A percentile compares a stretch with the other conserved stretches of the same genome.
Evolutionary conservation across 2,888 invertebrate species (phyloP).

Genomic region (Catocala sponsa): DNA sequence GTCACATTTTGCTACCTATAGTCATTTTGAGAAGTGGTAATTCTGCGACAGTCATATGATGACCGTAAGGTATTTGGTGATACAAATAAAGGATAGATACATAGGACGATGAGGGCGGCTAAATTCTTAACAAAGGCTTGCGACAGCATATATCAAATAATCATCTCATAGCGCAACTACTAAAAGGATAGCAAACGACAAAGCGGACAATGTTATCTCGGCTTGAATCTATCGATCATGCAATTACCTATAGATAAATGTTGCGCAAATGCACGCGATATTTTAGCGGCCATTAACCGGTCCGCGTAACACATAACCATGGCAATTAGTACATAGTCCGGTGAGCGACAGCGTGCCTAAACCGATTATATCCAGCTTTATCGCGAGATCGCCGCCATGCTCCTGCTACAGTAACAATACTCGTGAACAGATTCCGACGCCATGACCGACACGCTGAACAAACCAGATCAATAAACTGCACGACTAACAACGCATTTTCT

Average conservation of each 20-base stretch:
- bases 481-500: slow-evolving; percentile 61
- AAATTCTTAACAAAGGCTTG: not conserved
- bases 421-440: slow-evolving; percentile 72
- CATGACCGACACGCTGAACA: slow-evolving; percentile 71
- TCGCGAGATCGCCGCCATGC: slow-evolving; percentile 69
- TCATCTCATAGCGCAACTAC: slow-evolving; percentile 35
- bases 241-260: slow-evolving; percentile 55
- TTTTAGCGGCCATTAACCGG: slow-evolving; percentile 75
- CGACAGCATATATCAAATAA: slow-evolving; percentile 22
- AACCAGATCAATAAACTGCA: slow-evolving; percentile 64
- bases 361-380: slow-evolving; percentile 79
- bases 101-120: no score
- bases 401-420: slow-evolving; percentile 66
- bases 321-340: slow-evolving; percentile 81
- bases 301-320: slow-evolving; percentile 74
- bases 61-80: no score
- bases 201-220: slow-evolving; percentile 72
- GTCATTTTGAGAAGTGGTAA: no score
- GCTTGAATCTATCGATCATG: slow-evolving; percentile 74
- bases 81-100: no score
- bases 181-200: slow-evolving; percentile 57
- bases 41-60: no score
- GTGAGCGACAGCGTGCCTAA: slow-evolving; percentile 84
- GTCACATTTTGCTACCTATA: no score
- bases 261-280: slow-evolving; percentile 75